Evolutionary conservation across 2,797 vertebrate species (phyloP).

Genomic region (Monodelphis domestica): DNA sequence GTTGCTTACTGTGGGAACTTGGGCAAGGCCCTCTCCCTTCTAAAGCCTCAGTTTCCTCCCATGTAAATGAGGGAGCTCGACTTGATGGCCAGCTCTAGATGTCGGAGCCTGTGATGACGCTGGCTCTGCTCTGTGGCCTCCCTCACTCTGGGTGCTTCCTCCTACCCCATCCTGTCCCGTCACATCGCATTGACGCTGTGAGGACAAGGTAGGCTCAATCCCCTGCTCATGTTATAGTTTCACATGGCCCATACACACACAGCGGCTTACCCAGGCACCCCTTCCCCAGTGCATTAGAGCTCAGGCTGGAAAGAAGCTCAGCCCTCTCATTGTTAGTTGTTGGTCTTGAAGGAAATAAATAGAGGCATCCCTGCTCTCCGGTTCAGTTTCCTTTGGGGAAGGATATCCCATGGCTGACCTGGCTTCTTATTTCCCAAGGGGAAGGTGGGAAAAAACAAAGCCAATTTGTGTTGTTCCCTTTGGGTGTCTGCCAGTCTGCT

Average conservation of each 20-base stretch:
- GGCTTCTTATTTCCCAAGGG: not conserved
- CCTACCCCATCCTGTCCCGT: too few relatives aligned
- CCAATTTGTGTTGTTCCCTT: not conserved
- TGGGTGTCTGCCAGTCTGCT: not conserved
- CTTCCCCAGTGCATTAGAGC: too few relatives aligned
- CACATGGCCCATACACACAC: too few relatives aligned
- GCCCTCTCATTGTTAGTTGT: not conserved
- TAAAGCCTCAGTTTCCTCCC: not conserved
- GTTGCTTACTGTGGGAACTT: not conserved
- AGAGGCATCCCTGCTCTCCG: not conserved
- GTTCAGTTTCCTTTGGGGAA: not conserved
- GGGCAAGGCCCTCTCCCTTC: not conserved
- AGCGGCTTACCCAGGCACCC: too few relatives aligned
- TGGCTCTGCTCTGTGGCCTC: not conserved
- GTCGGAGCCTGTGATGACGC: not conserved
- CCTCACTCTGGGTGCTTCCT: not conserved
- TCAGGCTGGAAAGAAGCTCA: not conserved
- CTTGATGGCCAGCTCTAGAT: not conserved
- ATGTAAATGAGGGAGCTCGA: not conserved
- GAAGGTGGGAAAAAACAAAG: not conserved
- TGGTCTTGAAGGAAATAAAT: not conserved
- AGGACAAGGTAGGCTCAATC: not conserved
- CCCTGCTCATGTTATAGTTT: too few relatives aligned
- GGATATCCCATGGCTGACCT: not conserved
- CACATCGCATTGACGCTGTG: too few relatives aligned